These are phyloP conservation scores for Drosophila asahinai DNA, from an alignment of 1,140 invertebrate species.

Conservation along the genomic window DNA sequence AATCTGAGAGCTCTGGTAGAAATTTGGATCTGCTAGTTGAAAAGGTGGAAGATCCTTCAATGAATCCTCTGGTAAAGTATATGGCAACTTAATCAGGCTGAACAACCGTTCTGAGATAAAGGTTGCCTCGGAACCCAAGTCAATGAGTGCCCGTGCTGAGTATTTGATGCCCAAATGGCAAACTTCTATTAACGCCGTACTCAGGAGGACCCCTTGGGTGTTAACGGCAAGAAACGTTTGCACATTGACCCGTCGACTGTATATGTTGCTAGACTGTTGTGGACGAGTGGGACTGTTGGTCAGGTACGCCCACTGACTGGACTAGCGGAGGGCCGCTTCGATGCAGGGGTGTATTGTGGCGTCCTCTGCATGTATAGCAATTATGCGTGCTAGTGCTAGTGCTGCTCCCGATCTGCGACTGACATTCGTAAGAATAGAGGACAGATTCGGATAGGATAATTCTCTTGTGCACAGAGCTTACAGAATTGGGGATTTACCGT, in stretches of 20 bases:
- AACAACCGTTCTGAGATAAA: not conserved
- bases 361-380: not conserved
- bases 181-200: not conserved
- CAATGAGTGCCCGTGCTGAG: not conserved
- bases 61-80: not conserved
- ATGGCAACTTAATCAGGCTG: not conserved
- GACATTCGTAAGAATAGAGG: not conserved
- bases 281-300: too few relatives aligned
- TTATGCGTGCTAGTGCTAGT: too few relatives aligned
- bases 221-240: not conserved
- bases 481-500: too few relatives aligned
- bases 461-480: not conserved
- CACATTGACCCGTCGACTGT: too few relatives aligned
- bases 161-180: not conserved
- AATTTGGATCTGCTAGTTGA: not conserved
- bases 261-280: too few relatives aligned
- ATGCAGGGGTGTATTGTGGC: not conserved
- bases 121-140: not conserved
- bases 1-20: not conserved
- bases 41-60: not conserved
- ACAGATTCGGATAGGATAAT: not conserved
- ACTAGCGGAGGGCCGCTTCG: not conserved
- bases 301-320: too few relatives aligned
- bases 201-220: not conserved
- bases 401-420: not conserved